Percentiles rank a stretch among this genome's conserved stretches.
Evolutionary conservation across 2,113 vertebrate genomes (phyloP).

Genomic region (Brienomyrus brachyistius): DNA sequence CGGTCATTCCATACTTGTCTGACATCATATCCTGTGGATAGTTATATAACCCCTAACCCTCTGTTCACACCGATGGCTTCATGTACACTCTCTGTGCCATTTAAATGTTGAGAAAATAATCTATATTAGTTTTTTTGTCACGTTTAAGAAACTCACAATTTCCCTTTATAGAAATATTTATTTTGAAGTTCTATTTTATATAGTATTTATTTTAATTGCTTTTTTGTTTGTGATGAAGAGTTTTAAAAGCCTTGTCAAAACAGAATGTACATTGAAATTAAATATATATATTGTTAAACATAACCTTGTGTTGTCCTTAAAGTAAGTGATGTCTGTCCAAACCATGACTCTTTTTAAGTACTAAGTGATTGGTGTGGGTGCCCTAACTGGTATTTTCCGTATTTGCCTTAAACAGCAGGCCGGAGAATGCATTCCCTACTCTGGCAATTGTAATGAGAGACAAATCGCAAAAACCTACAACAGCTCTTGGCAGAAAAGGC

Average conservation of each 20-base stretch:
- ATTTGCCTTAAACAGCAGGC: background rate
- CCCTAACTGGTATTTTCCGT: background rate
- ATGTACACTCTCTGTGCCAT: conserved; percentile 54
- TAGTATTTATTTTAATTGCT: conserved; percentile 99
- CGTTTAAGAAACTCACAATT: conserved; percentile 55
- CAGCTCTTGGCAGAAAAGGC: background rate
- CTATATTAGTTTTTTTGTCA: conserved; percentile 56
- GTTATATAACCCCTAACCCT: conserved; percentile 35
- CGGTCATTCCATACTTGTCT: conserved; percentile 28
- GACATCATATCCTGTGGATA: conserved; percentile 25
- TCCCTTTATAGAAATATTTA: conserved; percentile 99
- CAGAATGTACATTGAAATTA: conserved; percentile 98
- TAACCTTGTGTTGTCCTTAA: conserved; percentile 63
- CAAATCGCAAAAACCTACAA: background rate
- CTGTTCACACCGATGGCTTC: conserved; percentile 37
- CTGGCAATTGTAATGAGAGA: background rate
- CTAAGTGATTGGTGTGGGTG: background rate
- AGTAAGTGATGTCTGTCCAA: conserved; percentile 10
- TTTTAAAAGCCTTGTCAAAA: conserved; percentile 77
- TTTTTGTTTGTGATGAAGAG: conserved; percentile 97
- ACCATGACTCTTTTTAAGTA: background rate
- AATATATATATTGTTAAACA: conserved; percentile 84
- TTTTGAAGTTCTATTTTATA: conserved; percentile 99
- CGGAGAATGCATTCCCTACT: background rate
- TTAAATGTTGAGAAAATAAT: conserved; percentile 53